Conservation (phyloP, 2,888 invertebrate species). For the Melikaiella ostensackeni region DNA sequence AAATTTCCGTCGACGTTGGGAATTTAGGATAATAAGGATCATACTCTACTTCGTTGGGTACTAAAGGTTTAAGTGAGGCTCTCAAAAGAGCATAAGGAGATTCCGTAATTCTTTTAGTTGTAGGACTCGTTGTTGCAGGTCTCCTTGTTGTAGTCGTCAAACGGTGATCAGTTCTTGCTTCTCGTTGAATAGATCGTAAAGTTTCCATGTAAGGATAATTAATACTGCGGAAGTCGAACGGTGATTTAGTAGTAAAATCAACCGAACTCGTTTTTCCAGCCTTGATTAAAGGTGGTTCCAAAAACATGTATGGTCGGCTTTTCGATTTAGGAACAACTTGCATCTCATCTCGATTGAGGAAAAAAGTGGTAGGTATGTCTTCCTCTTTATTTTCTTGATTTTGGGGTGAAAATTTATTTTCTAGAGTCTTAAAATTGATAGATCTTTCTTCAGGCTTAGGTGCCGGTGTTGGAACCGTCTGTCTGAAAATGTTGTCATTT, state of each 20-base stretch:
- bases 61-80: slow-evolving; percentile 60
- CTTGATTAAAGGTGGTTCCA: slow-evolving; percentile 43
- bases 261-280: slow-evolving; percentile 4
- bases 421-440: neutral
- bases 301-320: slow-evolving; percentile 39
- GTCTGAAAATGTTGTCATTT: slow-evolving; percentile 11
- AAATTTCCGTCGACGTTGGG: slow-evolving; percentile 65
- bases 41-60: slow-evolving; percentile 63
- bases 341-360: neutral
- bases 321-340: slow-evolving; percentile 12
- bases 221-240: slow-evolving; percentile 46
- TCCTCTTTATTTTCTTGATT: neutral
- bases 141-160: neutral
- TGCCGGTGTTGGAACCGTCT: neutral
- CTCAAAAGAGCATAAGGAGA: slow-evolving; percentile 62
- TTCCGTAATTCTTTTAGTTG: slow-evolving; percentile 50
- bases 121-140: neutral
- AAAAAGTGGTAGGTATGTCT: neutral
- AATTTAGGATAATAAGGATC: slow-evolving; percentile 71
- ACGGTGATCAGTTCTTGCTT: slow-evolving; percentile 38
- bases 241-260: slow-evolving; percentile 14
- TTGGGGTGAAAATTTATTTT: neutral
- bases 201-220: slow-evolving; percentile 66
- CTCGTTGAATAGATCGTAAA: slow-evolving; percentile 65
- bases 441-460: neutral